These are phyloP conservation scores for Physeter macrocephalus DNA, from an alignment of 2,113 vertebrate species.

Conservation along the genomic window DNA sequence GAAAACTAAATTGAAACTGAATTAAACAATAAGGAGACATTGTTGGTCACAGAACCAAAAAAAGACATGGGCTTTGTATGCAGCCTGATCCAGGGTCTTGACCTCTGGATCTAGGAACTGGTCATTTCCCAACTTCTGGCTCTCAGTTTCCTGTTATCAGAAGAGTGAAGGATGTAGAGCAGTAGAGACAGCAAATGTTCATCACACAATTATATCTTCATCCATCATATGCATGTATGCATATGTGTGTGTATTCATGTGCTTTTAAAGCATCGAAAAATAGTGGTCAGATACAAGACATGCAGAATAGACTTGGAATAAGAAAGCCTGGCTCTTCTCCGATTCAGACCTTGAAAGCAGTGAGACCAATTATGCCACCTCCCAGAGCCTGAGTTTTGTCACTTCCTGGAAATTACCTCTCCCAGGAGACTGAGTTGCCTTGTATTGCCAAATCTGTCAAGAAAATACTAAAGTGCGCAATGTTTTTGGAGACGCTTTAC, in stretches of 20 bases:
- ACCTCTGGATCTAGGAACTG: background rate
- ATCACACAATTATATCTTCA: background rate
- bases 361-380: background rate
- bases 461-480: background rate
- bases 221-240: background rate
- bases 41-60: background rate
- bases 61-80: background rate
- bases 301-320: background rate
- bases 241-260: background rate
- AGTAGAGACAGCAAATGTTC: background rate
- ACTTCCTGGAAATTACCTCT: background rate
- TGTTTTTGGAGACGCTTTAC: background rate
- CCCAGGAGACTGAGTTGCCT: background rate
- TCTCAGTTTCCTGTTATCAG: background rate
- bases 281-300: background rate
- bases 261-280: background rate
- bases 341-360: background rate
- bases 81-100: background rate
- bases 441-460: background rate
- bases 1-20: background rate
- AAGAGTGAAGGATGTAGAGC: background rate
- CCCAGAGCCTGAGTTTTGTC: background rate
- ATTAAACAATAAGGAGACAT: background rate
- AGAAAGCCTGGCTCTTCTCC: background rate
- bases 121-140: background rate